Evolutionary conservation across 2,113 vertebrate genomes (phyloP), one percentile per base, ranked within the genome.

Genomic region (Clarias gariepinus): DNA sequence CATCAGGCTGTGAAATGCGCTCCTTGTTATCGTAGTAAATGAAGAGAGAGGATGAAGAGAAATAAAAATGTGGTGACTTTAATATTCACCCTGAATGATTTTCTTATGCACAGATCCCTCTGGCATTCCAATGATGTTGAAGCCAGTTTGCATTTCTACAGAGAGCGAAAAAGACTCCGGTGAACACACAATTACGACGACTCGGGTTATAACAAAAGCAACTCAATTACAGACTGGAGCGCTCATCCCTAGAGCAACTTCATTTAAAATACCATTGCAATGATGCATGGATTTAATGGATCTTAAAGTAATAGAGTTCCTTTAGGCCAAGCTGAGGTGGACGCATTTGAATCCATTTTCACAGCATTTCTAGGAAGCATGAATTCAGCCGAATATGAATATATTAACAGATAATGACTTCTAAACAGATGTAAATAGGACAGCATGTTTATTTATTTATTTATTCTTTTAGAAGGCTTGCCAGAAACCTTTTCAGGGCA

Each of bases 261-360:
- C 64, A 88, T 61, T 81, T 74, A 30, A 88, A 84, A 23, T 18
- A 71, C 64, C 76, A 18, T n/a, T 61, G n/a, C 10, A 61, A 57
- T 58, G 71, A 74, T n/a, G 36, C 21, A 68, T 36, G 21, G 55
- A 28, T 69, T 78, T 80, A 88, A 86, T 8, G 18, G 23, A 74
- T 60, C 76, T 63, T 64, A 81, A 88, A 52, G 41, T 85, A 88
- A 85, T 58, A 74, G 55, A 58, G 76, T 58, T 81, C 53, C 85
- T 57, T 81, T 58, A 81, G 41, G 28, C 76, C 61, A 61, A 83
- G 41, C 33, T n/a, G 23, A 73, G 74, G 12, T 73, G 77, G 53
- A 30, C 30, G 41, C 82, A 58, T 81, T 74, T 82, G 68, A 88
- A 88, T 85, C 76, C 19, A 85, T 88, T 74, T 81, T 77, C 66